These are phyloP conservation scores for Pseudomyrmex flavicornis DNA, from an alignment of 1,140 invertebrate species.

Conservation along the genomic window DNA sequence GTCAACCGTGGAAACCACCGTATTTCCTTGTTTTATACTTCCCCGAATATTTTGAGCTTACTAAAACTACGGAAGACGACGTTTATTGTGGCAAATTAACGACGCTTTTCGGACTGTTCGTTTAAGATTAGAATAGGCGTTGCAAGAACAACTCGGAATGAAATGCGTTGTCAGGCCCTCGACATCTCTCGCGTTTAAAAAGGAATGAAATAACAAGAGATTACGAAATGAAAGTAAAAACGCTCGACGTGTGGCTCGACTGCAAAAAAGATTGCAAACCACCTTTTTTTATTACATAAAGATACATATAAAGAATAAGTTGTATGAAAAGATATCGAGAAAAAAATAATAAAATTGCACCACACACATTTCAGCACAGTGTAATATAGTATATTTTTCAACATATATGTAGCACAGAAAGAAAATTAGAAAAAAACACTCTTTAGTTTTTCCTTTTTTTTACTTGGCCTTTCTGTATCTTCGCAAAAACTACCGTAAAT, in stretches of 20 bases:
- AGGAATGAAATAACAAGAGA: neutral
- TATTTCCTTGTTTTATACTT: conserved; percentile 17
- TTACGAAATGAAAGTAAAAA: conserved; percentile 25
- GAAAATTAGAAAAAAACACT: too few species aligned
- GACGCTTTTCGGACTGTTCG: conserved; percentile 15
- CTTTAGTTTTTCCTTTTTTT: too few species aligned
- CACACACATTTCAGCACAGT: too few species aligned
- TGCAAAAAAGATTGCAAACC: too few species aligned
- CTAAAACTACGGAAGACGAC: conserved; percentile 28
- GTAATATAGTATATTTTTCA: neutral
- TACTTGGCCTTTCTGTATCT: conserved; percentile 2
- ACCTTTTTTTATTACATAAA: too few species aligned
- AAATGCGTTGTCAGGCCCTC: neutral
- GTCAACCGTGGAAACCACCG: neutral
- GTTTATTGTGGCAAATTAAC: conserved; percentile 58
- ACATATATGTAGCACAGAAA: neutral
- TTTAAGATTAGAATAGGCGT: conserved; percentile 36
- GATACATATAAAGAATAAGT: too few species aligned
- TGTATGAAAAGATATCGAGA: too few species aligned
- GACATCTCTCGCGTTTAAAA: neutral
- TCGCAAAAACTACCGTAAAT: conserved; percentile 38
- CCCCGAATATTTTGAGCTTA: conserved; percentile 33
- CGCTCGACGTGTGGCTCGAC: neutral
- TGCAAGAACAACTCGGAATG: conserved; percentile 7
- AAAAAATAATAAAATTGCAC: too few species aligned